Conservation (phyloP, 2,797 vertebrate genomes). For the Tauraco hartlaubi region DNA sequence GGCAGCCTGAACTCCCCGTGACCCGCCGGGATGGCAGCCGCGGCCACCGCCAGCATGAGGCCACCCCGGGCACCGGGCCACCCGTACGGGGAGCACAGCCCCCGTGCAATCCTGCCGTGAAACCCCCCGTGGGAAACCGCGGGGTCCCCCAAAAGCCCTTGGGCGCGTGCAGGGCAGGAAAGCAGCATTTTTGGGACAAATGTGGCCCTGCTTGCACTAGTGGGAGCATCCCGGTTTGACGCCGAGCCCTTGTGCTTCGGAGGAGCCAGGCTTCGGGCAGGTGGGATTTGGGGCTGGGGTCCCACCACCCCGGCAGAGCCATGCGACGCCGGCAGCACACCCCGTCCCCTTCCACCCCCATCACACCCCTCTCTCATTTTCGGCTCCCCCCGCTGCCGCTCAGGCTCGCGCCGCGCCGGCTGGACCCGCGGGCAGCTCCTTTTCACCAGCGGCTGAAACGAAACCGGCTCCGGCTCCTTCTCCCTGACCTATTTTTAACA, state of each 20-base stretch:
- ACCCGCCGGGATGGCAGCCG: neutral
- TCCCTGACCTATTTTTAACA: slow-evolving; percentile 94
- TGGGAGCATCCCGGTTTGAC: rapidly evolving
- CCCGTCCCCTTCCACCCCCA: neutral
- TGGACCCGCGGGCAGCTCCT: neutral
- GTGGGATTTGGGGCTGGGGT: neutral
- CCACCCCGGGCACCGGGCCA: neutral
- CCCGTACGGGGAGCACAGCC: neutral
- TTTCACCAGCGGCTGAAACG: slow-evolving; percentile 24
- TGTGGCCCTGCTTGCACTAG: rapidly evolving
- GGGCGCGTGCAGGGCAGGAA: rapidly evolving
- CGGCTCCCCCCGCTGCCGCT: neutral
- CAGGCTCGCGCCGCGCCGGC: neutral
- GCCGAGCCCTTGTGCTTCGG: rapidly evolving
- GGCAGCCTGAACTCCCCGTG: slow-evolving; percentile 33
- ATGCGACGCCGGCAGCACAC: rapidly evolving
- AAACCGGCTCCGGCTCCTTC: slow-evolving; percentile 66
- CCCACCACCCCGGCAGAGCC: rapidly evolving
- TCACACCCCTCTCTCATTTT: neutral
- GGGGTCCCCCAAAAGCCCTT: neutral
- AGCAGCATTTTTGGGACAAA: rapidly evolving
- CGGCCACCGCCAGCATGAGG: neutral
- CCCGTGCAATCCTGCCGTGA: too few species aligned
- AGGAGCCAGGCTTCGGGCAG: rapidly evolving
- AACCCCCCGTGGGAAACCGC: rapidly evolving